phyloP scores from a whole-genome alignment of 2,888 invertebrate species.

The Reticulitermes lucifugus region DNA sequence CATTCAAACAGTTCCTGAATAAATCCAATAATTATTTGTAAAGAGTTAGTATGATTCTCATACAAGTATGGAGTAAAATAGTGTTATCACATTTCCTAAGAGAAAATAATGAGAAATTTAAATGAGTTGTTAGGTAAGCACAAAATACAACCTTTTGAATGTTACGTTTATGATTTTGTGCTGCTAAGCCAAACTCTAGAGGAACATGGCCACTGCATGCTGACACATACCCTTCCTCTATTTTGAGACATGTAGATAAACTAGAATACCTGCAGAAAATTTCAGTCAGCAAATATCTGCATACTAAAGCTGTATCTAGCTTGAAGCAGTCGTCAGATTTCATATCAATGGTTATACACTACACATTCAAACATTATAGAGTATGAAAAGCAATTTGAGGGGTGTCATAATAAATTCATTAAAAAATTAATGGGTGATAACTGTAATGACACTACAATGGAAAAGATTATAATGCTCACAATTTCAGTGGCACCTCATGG shows the following conservation, averaged over 20 bases:
- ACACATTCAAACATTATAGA: conserved; percentile 15
- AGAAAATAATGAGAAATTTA: background rate
- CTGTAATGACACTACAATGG: background rate
- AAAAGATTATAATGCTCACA: background rate
- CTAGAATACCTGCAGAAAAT: conserved; percentile 17
- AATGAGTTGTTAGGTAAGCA: conserved; percentile 17
- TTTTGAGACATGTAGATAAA: background rate
- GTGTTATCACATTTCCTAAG: conserved; percentile 35
- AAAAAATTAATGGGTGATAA: background rate
- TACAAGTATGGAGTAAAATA: conserved; percentile 29
- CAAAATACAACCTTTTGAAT: conserved; percentile 21
- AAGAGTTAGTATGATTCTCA: conserved; percentile 32
- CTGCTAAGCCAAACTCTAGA: conserved; percentile 30
- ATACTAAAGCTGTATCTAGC: background rate
- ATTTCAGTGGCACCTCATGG: background rate
- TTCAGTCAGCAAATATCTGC: background rate
- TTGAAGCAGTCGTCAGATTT: background rate
- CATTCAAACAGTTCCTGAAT: conserved; percentile 38
- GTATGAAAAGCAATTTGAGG: conserved; percentile 22
- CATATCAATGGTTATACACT: background rate
- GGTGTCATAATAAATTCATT: background rate
- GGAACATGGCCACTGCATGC: conserved; percentile 5
- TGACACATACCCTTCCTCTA: background rate
- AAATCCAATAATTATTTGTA: conserved; percentile 38
- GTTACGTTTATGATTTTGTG: conserved; percentile 18